Percentiles rank a stretch among this genome's conserved stretches.
Conservation (phyloP, 2,113 vertebrate genomes). For the Perca flavescens region DNA sequence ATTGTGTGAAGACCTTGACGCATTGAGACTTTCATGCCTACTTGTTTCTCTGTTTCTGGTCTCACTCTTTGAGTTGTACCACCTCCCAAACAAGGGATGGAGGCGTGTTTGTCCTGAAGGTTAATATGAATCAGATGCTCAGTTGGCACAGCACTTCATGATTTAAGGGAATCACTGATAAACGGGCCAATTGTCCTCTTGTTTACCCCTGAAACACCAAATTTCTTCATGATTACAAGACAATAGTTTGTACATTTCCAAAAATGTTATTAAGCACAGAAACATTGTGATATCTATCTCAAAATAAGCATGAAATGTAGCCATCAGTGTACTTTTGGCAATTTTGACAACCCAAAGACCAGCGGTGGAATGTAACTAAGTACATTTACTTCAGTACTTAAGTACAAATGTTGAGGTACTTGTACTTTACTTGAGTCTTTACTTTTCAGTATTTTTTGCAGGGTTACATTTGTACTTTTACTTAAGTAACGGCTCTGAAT, state of each 20-base stretch:
- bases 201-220: not conserved
- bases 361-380: too few relatives aligned
- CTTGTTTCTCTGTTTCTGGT: not conserved
- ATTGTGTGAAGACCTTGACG: not conserved
- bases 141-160: not conserved
- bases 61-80: not conserved
- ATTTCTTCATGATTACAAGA: not conserved
- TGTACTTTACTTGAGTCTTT: too few relatives aligned
- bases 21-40: not conserved
- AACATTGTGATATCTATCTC: not conserved
- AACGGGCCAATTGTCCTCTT: too few relatives aligned
- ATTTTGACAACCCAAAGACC: not conserved
- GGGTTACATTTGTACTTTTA: too few relatives aligned
- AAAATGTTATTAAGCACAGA: not conserved
- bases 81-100: not conserved
- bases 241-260: not conserved
- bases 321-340: not conserved
- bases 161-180: not conserved
- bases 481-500: too few relatives aligned
- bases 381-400: too few relatives aligned
- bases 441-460: too few relatives aligned
- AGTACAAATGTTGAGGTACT: too few relatives aligned
- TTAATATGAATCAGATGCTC: constrained; percentile 15
- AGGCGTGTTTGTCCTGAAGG: not conserved
- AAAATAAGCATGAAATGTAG: not conserved